A percentile compares a stretch with the other conserved stretches of the same genome.
phyloP scores from a whole-genome alignment of 2,888 invertebrate species.

The Liodrosophila aerea region DNA sequence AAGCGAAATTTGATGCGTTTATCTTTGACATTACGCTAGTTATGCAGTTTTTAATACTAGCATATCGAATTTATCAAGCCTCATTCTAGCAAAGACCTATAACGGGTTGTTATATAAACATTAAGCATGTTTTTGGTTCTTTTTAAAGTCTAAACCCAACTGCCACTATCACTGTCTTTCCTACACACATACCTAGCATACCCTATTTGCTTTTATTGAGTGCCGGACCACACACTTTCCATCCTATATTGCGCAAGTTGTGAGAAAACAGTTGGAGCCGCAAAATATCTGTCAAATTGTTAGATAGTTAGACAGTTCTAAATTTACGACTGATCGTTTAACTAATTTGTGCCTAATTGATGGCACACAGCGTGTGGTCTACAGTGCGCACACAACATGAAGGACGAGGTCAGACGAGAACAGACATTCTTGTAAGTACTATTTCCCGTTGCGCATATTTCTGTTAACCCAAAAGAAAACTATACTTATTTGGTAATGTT shows the following conservation, averaged over 20 bases:
- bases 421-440: neutral
- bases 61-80: constrained; percentile 6
- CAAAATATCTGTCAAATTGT: constrained; percentile 28
- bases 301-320: neutral
- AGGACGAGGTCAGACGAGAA: constrained; percentile 38
- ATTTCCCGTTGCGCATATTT: constrained; percentile 4
- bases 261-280: constrained; percentile 38
- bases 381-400: neutral
- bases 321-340: constrained; percentile 23
- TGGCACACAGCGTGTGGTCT: constrained; percentile 56
- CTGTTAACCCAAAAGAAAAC: neutral
- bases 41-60: too few species aligned
- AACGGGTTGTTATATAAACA: too few species aligned
- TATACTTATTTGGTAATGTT: neutral
- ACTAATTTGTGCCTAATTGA: constrained; percentile 64
- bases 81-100: too few species aligned
- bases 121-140: too few species aligned
- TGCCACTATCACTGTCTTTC: too few species aligned
- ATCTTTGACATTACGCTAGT: too few species aligned
- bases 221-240: constrained; percentile 23
- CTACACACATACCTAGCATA: too few species aligned
- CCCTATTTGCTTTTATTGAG: too few species aligned
- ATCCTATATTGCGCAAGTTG: constrained; percentile 25
- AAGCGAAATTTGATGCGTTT: too few species aligned
- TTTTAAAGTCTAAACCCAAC: too few species aligned